Percentiles rank a stretch among this genome's conserved stretches.
Conservation (phyloP, 2,888 invertebrate species). For the Stenolophus ochropezus region DNA sequence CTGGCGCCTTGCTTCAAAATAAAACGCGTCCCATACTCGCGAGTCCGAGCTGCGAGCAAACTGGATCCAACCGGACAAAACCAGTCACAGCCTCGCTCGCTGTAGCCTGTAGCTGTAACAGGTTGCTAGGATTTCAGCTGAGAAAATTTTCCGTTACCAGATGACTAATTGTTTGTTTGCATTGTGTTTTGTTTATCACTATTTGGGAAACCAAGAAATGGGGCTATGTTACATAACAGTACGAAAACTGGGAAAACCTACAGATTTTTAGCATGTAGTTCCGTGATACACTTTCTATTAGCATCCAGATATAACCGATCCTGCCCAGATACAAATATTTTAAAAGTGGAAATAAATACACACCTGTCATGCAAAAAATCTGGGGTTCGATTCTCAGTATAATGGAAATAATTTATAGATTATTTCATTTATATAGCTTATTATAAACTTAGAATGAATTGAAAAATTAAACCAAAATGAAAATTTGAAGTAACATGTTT, state of each 20-base stretch:
- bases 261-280: too few species aligned
- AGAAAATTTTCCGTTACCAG: slow-evolving; percentile 1
- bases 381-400: too few species aligned
- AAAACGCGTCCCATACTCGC: not conserved
- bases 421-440: too few species aligned
- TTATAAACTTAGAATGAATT: too few species aligned
- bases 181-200: not conserved
- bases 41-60: not conserved
- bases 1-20: not conserved
- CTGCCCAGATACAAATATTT: too few species aligned
- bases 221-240: not conserved
- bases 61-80: slow-evolving; percentile 37
- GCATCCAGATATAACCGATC: not conserved
- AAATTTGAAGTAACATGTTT: too few species aligned
- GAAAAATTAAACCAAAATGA: too few species aligned
- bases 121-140: not conserved
- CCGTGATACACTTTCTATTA: not conserved
- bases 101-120: not conserved
- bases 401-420: too few species aligned
- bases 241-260: not conserved
- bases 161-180: not conserved
- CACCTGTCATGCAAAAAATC: too few species aligned
- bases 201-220: not conserved
- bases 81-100: not conserved
- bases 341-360: too few species aligned